Conservation (phyloP, 2,797 vertebrate species). For the Gadopsis marmoratus region DNA sequence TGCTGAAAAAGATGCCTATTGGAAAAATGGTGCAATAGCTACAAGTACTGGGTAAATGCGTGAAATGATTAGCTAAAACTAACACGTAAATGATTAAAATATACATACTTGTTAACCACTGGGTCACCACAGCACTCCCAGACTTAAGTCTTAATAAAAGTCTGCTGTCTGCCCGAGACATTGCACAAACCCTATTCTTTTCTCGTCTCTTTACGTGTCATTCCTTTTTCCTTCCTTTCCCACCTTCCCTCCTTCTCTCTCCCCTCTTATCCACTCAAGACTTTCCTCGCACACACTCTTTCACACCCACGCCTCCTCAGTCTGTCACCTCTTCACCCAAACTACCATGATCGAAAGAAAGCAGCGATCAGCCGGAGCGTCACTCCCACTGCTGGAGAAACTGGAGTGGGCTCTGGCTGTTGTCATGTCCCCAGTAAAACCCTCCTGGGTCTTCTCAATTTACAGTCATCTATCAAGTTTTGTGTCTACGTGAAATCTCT, state of each 20-base stretch:
- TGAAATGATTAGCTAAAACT: too few species aligned
- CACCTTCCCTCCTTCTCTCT: neutral
- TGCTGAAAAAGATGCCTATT: too few species aligned
- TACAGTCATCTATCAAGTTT: conserved; percentile 1
- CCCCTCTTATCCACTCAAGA: neutral
- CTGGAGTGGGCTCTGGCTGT: conserved; percentile 21
- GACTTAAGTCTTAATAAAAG: neutral
- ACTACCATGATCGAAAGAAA: neutral
- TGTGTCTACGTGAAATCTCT: conserved; percentile 18
- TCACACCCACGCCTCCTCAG: neutral
- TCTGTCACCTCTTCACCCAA: conserved; percentile 8
- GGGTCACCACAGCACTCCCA: neutral
- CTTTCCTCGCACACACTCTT: neutral
- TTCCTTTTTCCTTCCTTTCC: neutral
- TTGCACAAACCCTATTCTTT: neutral
- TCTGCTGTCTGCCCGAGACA: neutral
- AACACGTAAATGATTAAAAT: too few species aligned
- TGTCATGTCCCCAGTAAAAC: conserved; percentile 18
- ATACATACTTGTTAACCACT: neutral
- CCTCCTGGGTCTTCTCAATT: conserved; percentile 13
- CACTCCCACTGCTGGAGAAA: conserved; percentile 20
- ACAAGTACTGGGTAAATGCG: too few species aligned
- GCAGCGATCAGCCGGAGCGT: neutral
- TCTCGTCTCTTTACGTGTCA: neutral
- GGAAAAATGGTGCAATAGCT: too few species aligned